Percentiles rank a stretch among this genome's conserved stretches.
Evolutionary conservation across 2,797 vertebrate species (phyloP).

Genomic region (Salmo trutta): DNA sequence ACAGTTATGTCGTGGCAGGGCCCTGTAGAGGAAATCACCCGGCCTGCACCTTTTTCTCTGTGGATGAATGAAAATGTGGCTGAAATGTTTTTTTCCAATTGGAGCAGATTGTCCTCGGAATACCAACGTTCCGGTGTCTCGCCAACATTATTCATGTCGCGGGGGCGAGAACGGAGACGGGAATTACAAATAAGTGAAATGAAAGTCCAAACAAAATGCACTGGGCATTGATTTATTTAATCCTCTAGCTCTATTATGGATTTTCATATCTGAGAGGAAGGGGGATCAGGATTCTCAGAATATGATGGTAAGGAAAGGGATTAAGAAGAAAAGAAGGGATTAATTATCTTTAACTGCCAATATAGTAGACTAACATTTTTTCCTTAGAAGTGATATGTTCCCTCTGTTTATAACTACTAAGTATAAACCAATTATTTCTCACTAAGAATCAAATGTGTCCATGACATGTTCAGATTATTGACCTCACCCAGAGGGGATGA

Average conservation of each 20-base stretch:
- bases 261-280: constrained; percentile 82
- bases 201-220: constrained; percentile 73
- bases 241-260: constrained; percentile 76
- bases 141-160: constrained; percentile 65
- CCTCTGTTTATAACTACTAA: constrained; percentile 48
- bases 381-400: constrained; percentile 75
- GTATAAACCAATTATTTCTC: constrained; percentile 58
- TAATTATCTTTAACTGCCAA: constrained; percentile 85
- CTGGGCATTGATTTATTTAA: constrained; percentile 68
- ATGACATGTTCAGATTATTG: constrained; percentile 40
- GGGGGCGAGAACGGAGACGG: not conserved
- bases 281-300: constrained; percentile 80
- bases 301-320: constrained; percentile 82
- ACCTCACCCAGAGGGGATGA: constrained; percentile 31
- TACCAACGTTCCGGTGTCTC: constrained; percentile 11
- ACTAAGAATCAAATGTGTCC: constrained; percentile 61
- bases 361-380: constrained; percentile 77
- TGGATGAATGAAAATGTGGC: too few species aligned
- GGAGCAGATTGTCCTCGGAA: too few species aligned
- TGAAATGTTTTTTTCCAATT: too few species aligned
- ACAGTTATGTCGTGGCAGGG: too few species aligned
- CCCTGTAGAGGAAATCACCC: too few species aligned
- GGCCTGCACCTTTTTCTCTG: too few species aligned
- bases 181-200: constrained; percentile 55
- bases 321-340: constrained; percentile 80